phyloP scores from a whole-genome alignment of 2,113 vertebrate genomes.

The Poeciliopsis occidentalis region DNA sequence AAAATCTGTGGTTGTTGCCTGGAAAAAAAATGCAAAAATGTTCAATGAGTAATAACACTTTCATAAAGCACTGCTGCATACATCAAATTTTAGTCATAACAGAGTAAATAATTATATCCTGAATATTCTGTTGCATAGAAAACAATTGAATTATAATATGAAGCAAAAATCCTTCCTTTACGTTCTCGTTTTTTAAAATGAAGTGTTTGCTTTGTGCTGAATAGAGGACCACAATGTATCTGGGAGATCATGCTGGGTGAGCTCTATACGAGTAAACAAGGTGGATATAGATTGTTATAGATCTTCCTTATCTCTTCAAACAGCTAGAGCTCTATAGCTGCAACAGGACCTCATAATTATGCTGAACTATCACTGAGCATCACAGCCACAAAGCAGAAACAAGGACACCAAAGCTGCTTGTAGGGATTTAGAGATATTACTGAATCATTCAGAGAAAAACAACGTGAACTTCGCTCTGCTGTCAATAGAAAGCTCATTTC shows the following conservation, averaged over 20 bases:
- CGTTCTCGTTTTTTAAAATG: background rate
- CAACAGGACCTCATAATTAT: background rate
- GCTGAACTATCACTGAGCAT: background rate
- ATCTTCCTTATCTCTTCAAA: slow-evolving; percentile 15
- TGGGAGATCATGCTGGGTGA: slow-evolving; percentile 6
- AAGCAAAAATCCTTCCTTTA: background rate
- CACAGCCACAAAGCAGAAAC: background rate
- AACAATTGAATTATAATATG: background rate
- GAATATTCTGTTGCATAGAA: background rate
- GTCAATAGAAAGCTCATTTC: slow-evolving; percentile 72
- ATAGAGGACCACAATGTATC: background rate
- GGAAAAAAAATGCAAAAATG: background rate
- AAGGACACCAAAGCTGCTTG: background rate
- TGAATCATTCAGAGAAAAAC: slow-evolving; percentile 33
- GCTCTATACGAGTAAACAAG: background rate
- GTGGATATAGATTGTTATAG: background rate
- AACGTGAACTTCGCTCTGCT: slow-evolving; percentile 53
- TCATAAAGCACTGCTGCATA: background rate
- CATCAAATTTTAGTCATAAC: too few species aligned
- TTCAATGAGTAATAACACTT: background rate
- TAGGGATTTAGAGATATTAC: background rate
- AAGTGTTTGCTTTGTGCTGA: background rate
- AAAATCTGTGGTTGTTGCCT: background rate
- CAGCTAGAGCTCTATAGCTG: slow-evolving; percentile 10
- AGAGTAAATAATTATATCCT: background rate